phyloP scores from a whole-genome alignment of 2,113 vertebrate species.

The Peromyscus polionotus region DNA sequence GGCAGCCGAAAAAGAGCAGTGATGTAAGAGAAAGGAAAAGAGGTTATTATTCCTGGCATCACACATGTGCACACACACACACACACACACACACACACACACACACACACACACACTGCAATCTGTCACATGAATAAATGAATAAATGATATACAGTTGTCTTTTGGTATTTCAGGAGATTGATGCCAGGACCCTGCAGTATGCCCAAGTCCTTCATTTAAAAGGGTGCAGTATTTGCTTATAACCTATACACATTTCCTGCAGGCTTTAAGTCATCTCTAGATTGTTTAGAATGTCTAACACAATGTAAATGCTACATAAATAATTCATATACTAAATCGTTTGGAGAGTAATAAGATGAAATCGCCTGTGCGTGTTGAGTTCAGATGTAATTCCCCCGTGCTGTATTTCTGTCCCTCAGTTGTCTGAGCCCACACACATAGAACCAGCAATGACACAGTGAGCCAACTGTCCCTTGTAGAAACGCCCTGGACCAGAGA shows the following conservation, averaged over 20 bases:
- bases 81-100: background rate
- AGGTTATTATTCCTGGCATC: constrained; percentile 20
- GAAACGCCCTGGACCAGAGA: background rate
- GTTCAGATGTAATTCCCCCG: background rate
- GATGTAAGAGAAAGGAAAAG: background rate
- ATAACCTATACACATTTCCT: background rate
- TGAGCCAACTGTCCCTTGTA: background rate
- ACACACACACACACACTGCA: background rate
- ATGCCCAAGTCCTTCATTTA: background rate
- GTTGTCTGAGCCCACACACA: background rate
- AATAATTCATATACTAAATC: background rate
- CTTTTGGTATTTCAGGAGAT: background rate
- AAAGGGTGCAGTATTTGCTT: background rate
- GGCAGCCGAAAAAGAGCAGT: constrained; percentile 62
- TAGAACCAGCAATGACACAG: background rate
- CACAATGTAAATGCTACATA: background rate
- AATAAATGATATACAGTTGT: background rate
- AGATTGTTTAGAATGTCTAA: background rate
- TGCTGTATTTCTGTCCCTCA: background rate
- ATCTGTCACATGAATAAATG: constrained; percentile 16
- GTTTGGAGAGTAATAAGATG: background rate
- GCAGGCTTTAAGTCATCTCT: background rate
- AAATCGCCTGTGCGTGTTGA: background rate
- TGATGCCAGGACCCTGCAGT: background rate
- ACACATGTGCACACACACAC: background rate